A percentile compares a stretch with the other conserved stretches of the same genome.
Evolutionary conservation across 2,888 invertebrate species (phyloP).

Genomic region (Crematogaster levior): DNA sequence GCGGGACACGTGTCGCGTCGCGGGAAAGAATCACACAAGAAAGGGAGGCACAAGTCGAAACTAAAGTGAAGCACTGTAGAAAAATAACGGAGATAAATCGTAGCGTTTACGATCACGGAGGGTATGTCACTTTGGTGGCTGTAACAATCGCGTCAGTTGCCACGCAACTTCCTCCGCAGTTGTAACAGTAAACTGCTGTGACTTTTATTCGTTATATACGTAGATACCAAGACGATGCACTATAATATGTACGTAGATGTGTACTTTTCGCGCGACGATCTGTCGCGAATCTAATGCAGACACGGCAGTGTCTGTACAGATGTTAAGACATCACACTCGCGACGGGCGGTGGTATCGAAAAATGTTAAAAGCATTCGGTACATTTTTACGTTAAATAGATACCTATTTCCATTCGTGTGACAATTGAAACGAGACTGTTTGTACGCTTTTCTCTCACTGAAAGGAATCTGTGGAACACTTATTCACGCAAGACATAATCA

Average conservation of each 20-base stretch:
- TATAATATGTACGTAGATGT: neutral
- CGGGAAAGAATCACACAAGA: neutral
- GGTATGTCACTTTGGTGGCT: constrained; percentile 22
- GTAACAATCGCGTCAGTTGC: constrained; percentile 29
- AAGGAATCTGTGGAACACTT: constrained; percentile 48
- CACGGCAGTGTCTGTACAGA: neutral
- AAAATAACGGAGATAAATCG: constrained; percentile 46
- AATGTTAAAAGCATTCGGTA: constrained; percentile 43
- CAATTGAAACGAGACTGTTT: constrained; percentile 42
- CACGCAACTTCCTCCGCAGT: constrained; percentile 13
- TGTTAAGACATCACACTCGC: constrained; percentile 16
- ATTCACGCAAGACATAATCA: constrained; percentile 18
- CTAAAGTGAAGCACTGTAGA: constrained; percentile 9
- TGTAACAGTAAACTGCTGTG: constrained; percentile 15
- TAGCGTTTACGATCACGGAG: constrained; percentile 22
- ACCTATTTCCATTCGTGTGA: constrained; percentile 52
- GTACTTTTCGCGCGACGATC: neutral
- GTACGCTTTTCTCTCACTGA: constrained; percentile 24
- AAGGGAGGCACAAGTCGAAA: neutral
- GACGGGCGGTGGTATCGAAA: constrained; percentile 12
- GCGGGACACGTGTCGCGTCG: neutral
- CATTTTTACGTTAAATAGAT: constrained; percentile 34
- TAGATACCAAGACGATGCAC: neutral
- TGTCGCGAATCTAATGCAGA: neutral
- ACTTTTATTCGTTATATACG: constrained; percentile 39